Evolutionary conservation across 2,797 vertebrate species (phyloP).

Genomic region (Neosalanx taihuensis): DNA sequence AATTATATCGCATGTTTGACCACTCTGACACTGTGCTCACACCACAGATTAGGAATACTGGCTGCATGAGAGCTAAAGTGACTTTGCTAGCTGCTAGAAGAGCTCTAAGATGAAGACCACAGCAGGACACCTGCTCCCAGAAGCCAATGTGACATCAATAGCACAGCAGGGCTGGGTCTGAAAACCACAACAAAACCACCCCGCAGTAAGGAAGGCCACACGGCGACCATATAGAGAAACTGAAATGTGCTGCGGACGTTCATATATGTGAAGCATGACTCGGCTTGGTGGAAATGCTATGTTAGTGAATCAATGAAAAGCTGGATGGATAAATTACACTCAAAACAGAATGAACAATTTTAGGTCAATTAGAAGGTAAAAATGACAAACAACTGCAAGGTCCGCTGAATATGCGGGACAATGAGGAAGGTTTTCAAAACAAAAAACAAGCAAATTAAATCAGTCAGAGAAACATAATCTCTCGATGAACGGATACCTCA

Average conservation of each 20-base stretch:
- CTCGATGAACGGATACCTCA: conserved; percentile 20
- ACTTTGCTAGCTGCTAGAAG: not conserved
- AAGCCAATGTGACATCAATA: conserved; percentile 7
- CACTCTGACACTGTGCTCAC: not conserved
- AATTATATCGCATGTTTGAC: not conserved
- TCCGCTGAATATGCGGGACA: conserved; percentile 3
- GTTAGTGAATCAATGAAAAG: not conserved
- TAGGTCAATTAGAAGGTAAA: not conserved
- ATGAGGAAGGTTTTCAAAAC: conserved; percentile 1
- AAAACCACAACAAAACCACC: conserved; percentile 39
- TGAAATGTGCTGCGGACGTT: conserved; percentile 8
- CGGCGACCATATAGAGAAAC: conserved; percentile 24
- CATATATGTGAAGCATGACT: not conserved
- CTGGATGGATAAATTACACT: not conserved
- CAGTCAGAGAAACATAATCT: conserved; percentile 28
- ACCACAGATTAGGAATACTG: not conserved
- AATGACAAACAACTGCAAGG: not conserved
- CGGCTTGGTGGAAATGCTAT: not conserved
- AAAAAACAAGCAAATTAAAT: conserved; percentile 14
- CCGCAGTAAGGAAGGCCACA: conserved; percentile 38
- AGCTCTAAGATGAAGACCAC: not conserved
- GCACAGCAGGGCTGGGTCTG: conserved; percentile 6
- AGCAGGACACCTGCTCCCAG: not conserved
- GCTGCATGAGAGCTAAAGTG: not conserved
- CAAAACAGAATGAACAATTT: not conserved